Base-by-base conservation (phyloP, 2,888 invertebrate species). In the Tyria jacobaeae region DNA sequence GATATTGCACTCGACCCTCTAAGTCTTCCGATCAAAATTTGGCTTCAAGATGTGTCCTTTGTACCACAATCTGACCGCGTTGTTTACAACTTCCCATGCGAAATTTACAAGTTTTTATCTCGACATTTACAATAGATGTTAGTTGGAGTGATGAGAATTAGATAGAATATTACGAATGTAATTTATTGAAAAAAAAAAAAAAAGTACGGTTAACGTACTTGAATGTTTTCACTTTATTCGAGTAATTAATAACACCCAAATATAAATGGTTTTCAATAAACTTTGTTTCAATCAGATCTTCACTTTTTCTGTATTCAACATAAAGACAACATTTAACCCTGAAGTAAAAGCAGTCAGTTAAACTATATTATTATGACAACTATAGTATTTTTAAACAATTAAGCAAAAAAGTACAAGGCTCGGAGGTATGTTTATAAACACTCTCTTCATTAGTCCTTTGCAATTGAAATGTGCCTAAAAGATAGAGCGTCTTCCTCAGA, bases 181-280 rank as follows among this genome's bases (percentile, higher is more conserved):
- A 82, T 81, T 83, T 83, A 82, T 81, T 78, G 80, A 66, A 57
- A 44, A 50, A 72, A 44, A 50, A 72, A 44, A 76, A 65, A 66
- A 79, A 77, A 81, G 80, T 73, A 76, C 81, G 84, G 84, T 80
- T 78, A 64, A 75, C 78, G 78, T 83, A 90, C 85, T 88, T 89
- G 84, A 86, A 91, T 91, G 89, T 92, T 90, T 89, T 89, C 87
- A 90, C 87, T 89, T 88, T 90, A 89, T 88, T 92, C 89, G 85
- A 87, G 85, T 85, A 88, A 81, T 87, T 86, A 80, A 72, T 84
- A 85, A 89, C 87, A 91, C 87, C 86, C 85, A 83, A 87, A 86
- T 85, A 89, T 91, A 91, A 92, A 92, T 91, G 91, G 90, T 92
- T 93, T 93, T 88, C 85, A 89, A 86, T 88, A 87, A 78, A 68